phyloP scores from a whole-genome alignment of 2,113 vertebrate species.

The Cardinalis cardinalis region DNA sequence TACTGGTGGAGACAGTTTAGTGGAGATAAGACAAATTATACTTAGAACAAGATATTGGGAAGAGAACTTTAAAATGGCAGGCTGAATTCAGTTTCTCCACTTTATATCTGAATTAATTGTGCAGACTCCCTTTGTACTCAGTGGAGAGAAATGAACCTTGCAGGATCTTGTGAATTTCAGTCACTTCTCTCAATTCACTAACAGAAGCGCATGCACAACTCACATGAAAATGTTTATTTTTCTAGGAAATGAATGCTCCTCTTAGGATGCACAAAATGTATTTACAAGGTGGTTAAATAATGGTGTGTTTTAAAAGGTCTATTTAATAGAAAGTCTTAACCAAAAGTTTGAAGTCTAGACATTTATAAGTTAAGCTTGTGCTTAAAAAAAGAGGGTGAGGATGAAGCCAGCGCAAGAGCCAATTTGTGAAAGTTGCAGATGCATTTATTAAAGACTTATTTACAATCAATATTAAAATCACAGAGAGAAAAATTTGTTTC shows the following conservation, averaged over 20 bases:
- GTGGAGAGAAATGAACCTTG: background rate
- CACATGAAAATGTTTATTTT: background rate
- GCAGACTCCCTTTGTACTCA: background rate
- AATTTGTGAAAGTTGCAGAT: background rate
- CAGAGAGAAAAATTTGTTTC: background rate
- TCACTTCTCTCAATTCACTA: background rate
- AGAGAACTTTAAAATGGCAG: background rate
- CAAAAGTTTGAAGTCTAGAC: background rate
- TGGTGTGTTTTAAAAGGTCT: background rate
- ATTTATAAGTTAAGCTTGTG: background rate
- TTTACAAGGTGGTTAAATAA: background rate
- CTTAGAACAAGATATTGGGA: background rate
- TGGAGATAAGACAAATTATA: background rate
- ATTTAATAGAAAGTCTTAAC: background rate
- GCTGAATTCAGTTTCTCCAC: background rate
- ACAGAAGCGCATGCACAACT: background rate
- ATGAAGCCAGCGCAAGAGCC: background rate
- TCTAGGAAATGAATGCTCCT: background rate
- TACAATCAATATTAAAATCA: background rate
- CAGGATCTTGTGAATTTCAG: fast-evolving
- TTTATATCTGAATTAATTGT: background rate
- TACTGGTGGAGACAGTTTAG: background rate
- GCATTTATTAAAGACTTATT: background rate
- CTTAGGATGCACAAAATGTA: background rate
- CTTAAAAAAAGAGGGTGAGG: background rate